Base-by-base conservation (phyloP, 2,888 invertebrate species). In the Chrysopilus asiliformis region DNA sequence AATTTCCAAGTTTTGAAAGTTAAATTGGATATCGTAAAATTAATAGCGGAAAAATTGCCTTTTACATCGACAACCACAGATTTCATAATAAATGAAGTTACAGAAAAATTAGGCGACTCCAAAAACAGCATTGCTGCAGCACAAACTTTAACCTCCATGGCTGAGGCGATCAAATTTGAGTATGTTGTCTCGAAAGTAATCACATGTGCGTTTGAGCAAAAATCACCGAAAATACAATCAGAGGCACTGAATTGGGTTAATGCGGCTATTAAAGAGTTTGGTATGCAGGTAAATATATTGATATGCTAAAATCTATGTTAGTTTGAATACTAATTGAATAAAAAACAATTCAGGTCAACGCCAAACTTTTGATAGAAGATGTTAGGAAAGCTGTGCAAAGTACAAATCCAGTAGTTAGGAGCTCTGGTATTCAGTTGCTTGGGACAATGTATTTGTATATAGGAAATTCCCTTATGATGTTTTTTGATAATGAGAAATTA, bases 1-100 rank as follows among this genome's bases (percentile, higher is more conserved):
- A 91, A 93, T 57, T 86, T 91, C 43, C 90, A 91, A 68, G 90
- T 89, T 10, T 60, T 90, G 33, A 90, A 89, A 56, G 68, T 79
- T 1, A 75, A 83, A 46, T 59, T 93, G 12, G 90, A 91, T 47
- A 72, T 79, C 9, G 71, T 90, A 38, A 80, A 80, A 46, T 71
- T 74, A 45, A 67, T 91, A 16, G 82, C 84, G 0, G 81, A 84
- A 56, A 80, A 77, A 51, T 76, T 76, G 49, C 68, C 75, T 0
- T 69, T 85, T 44, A 75, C 83, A 2, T 70, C 71, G 68, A 76
- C 73, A 0, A 77, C 82, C 4, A 77, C 82, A 7, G 79, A 82
- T 49, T 73, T 74, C 50, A 77, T 85, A 20, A 58, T 89, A 3
- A 73, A 75, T 52, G 91, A 90, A 47, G 68, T 91, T 14, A 76